These are phyloP conservation scores for Anarsia innoxiella DNA, from an alignment of 2,888 invertebrate genomes.

Conservation along the genomic window DNA sequence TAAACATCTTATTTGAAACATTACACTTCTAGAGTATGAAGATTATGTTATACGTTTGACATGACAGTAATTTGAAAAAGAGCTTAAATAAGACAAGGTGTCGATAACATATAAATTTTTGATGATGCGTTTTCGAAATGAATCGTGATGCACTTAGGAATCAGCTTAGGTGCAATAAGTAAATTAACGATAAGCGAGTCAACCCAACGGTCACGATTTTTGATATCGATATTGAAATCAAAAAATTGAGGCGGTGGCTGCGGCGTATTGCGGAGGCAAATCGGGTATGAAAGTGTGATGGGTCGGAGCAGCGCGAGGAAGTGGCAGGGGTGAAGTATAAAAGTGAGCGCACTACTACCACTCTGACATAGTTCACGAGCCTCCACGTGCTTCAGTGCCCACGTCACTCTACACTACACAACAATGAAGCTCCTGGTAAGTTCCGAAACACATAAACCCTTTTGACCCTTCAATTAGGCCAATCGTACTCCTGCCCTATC, in stretches of 20 bases:
- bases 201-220: slow-evolving; percentile 29
- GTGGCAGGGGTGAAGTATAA: slow-evolving; percentile 75
- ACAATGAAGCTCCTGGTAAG: slow-evolving; percentile 71
- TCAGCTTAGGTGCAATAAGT: not conserved
- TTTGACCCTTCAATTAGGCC: not conserved
- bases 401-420: slow-evolving; percentile 43
- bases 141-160: slow-evolving; percentile 7
- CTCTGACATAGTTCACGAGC: slow-evolving; percentile 68
- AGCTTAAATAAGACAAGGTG: too few relatives aligned
- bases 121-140: too few relatives aligned
- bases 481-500: not conserved
- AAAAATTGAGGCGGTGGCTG: slow-evolving; percentile 35
- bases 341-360: slow-evolving; percentile 66
- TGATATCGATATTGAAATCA: slow-evolving; percentile 37
- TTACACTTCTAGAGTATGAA: too few relatives aligned
- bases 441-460: slow-evolving; percentile 23
- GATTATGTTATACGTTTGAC: too few relatives aligned
- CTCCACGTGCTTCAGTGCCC: slow-evolving; percentile 53
- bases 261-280: slow-evolving; percentile 48
- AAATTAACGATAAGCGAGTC: slow-evolving; percentile 6
- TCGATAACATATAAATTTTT: too few relatives aligned
- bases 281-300: slow-evolving; percentile 67
- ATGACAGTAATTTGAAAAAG: too few relatives aligned
- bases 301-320: slow-evolving; percentile 45
- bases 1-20: too few relatives aligned